Evolutionary conservation across 23 tunicate genomes (phyloP), one percentile per base, ranked within the genome.

Genomic region (Phallusia fumigata): DNA sequence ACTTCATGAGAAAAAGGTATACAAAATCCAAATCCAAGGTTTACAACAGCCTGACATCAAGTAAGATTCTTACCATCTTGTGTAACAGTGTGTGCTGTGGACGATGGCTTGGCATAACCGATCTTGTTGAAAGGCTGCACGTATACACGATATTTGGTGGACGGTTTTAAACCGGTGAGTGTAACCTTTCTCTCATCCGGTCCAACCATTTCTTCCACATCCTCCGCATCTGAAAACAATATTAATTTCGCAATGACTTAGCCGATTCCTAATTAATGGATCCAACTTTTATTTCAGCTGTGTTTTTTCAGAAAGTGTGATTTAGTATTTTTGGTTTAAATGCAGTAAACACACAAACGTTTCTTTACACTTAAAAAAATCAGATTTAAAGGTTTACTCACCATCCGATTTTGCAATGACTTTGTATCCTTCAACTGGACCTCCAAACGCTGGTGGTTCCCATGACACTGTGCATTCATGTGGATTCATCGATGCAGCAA

Each of bases 351-450:
- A 65, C 31, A 30, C 6, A 65, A 11, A 65, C 47, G 10, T 40
- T 40, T 40, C 10, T 10, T 3, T 40, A 40, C 47, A 40, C 8
- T 40, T 28, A 65, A 44, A 30, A 78, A 35, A 15, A 5, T 47
- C 53, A 35, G 15, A 26, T 51, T 83, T 33, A 75, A 75, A 45
- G 10, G 22, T 80, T 16, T 19, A 50, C 52, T 80, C 0, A 94
- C 98, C 93, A 47, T 80, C 74, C 0, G 85, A 50, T 44, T 74
- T 86, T 0, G 98, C 98, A 32, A 89, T 73, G 18, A 94, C 87
- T 47, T 88, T 81, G 78, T 92, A 97, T 19, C 97, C 95, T 36
- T 88, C 81, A 52, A 97, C 95, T 36, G 97, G 97, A 2, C 97
- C 97, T 34, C 99, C 99, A 19, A 80, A 51, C 26, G 83, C 81